Conservation (phyloP, 2,888 invertebrate genomes). For the Hirtodrosophila duncani region DNA sequence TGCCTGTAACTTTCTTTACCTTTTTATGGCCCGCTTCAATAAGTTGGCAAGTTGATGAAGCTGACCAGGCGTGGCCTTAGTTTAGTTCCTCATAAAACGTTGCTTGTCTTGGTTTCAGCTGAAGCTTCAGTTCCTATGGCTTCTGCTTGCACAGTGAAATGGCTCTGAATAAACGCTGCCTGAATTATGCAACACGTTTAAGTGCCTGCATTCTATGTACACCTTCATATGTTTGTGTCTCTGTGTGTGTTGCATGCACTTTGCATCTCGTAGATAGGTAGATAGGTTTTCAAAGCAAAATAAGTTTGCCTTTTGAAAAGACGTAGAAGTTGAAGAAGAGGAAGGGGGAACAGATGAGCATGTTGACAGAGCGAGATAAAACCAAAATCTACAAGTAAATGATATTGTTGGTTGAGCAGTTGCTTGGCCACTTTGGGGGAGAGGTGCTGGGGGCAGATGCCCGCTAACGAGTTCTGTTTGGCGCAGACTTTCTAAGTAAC, state of each 20-base stretch:
- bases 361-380: constrained; percentile 39
- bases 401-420: constrained; percentile 26
- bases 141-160: constrained; percentile 40
- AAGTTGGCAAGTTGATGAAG: constrained; percentile 25
- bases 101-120: constrained; percentile 29
- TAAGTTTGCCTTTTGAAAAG: constrained; percentile 20
- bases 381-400: constrained; percentile 36
- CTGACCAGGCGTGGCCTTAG: constrained; percentile 22
- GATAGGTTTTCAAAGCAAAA: constrained; percentile 21
- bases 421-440: constrained; percentile 34
- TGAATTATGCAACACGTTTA: constrained; percentile 68
- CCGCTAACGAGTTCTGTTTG: no score
- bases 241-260: constrained; percentile 16
- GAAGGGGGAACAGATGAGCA: constrained; percentile 20
- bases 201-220: constrained; percentile 52
- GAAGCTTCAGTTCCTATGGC: constrained; percentile 47
- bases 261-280: no score
- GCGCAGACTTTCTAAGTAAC: no score
- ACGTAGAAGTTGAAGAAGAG: background rate
- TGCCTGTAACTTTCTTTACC: background rate
- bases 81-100: constrained; percentile 30
- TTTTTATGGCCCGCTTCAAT: constrained; percentile 33
- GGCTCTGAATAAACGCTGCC: constrained; percentile 55
- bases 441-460: no score
- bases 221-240: no score